phyloP scores from a whole-genome alignment of 2,113 vertebrate species.

The Candoia aspera region DNA sequence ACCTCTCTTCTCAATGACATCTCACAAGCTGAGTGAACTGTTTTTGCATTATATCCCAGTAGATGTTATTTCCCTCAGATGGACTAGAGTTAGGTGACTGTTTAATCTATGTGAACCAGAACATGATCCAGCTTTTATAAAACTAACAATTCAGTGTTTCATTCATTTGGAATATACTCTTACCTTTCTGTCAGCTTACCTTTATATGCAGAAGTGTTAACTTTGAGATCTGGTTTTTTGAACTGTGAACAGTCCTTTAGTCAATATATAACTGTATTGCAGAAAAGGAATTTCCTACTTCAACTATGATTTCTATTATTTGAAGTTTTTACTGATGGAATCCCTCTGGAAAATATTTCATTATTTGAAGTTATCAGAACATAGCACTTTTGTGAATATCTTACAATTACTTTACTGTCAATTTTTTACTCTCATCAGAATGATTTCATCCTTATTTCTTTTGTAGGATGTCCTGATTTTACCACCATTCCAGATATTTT shows the following conservation, averaged over 20 bases:
- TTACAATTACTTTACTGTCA: background rate
- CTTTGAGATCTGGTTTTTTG: background rate
- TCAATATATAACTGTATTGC: background rate
- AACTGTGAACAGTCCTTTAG: background rate
- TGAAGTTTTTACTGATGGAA: background rate
- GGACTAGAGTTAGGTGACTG: background rate
- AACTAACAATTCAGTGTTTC: background rate
- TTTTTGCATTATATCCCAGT: background rate
- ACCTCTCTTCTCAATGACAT: background rate
- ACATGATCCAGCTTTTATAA: background rate
- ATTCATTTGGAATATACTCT: background rate
- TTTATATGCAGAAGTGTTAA: background rate
- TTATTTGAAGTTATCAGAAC: background rate
- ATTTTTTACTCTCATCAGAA: no score
- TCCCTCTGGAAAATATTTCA: background rate
- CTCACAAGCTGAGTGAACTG: background rate
- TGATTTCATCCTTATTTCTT: background rate
- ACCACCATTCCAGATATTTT: background rate
- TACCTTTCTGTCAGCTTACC: background rate
- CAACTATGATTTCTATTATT: background rate
- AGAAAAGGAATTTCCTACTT: background rate
- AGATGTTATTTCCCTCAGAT: background rate
- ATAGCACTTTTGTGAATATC: background rate
- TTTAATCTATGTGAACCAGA: background rate
- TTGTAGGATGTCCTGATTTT: background rate